Evolutionary conservation across 2,113 vertebrate species (phyloP), one percentile per base, ranked within the genome.

Genomic region (Cyrtonyx montezumae): DNA sequence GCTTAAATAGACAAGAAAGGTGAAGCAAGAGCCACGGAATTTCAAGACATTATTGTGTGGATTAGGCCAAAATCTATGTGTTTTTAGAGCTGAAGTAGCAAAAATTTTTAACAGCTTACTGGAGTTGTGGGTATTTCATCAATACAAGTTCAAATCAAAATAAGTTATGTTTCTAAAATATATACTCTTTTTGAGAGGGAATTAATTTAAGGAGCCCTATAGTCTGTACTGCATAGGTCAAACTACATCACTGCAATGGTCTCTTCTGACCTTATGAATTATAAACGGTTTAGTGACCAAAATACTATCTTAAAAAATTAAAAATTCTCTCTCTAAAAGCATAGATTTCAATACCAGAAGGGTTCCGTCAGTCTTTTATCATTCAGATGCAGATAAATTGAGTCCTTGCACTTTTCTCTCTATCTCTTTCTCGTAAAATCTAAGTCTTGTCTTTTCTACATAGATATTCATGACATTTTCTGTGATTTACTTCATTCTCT

Each of bases 381-480:
- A 77, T 78, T 91, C 76, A 75, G 89, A 92, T 80, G 87, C 22
- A 95, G 96, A 95, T 91, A 96, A 96, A 96, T 93, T 34, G 79
- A 85, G 79, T 78, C 87, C 40, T 81, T 96, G 94, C 95, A 94
- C 87, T 96, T 96, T 91, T 80, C 88, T 91, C 81, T 78, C 89
- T 77, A 66, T 95, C 92, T 95, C 71, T 59, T 68, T 69, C 93
- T 92, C 89, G 2, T 94, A 92, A 96, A 96, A 95, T 80, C 91
- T 65, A 88, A 95, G 90, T 91, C 91, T 79, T 95, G 87, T 94
- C 95, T 94, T 65, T 96, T 90, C 84, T 71, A 56, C 56, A 21
- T 36, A 92, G 95, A 92, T 89, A 92, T 36, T 83, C 89, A 8
- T 85, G 95, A 95, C 89, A 94, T 95, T 96, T 96, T 94, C 91